phyloP scores from a whole-genome alignment of 2,113 vertebrate species.

The Falcunculus frontatus region DNA sequence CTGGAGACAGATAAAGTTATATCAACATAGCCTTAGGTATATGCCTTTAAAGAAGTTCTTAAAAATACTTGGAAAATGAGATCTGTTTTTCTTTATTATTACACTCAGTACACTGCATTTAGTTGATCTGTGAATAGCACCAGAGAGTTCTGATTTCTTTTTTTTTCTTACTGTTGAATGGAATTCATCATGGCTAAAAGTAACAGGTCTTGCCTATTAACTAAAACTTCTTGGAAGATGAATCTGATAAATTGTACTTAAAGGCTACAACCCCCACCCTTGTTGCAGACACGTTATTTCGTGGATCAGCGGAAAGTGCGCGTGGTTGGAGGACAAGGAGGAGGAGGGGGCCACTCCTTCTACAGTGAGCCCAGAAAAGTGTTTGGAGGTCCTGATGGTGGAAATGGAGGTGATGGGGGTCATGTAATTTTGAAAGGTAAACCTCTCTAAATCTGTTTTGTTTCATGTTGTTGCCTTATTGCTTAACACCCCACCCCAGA shows the following conservation, averaged over 20 bases:
- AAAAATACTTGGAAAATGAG: background rate
- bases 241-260: background rate
- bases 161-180: background rate
- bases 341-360: conserved; percentile 81
- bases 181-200: background rate
- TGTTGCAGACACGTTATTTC: conserved; percentile 82
- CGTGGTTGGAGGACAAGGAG: conserved; percentile 82
- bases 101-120: background rate
- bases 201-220: background rate
- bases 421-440: conserved; percentile 87
- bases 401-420: conserved; percentile 89
- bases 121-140: background rate
- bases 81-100: background rate
- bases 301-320: conserved; percentile 85
- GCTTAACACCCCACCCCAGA: background rate
- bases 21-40: background rate
- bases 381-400: conserved; percentile 93
- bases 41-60: background rate
- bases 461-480: accelerated
- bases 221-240: background rate
- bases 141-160: background rate
- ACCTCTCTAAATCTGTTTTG: background rate
- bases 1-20: background rate
- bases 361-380: conserved; percentile 92
- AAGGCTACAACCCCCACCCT: background rate